phyloP scores from a whole-genome alignment of 2,797 vertebrate genomes.

The Rachycentron canadum region DNA sequence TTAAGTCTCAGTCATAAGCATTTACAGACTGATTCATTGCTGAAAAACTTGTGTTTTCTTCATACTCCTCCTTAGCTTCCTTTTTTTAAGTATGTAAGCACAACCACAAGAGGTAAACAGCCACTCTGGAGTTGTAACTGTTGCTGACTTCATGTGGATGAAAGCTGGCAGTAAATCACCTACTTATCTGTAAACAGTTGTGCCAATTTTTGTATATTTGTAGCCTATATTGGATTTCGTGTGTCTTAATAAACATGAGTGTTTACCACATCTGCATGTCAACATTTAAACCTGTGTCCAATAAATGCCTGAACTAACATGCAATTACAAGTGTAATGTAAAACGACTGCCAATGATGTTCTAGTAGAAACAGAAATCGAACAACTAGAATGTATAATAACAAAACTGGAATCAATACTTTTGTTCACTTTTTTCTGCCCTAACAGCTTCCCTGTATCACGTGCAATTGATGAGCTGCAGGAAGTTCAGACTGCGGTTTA shows the following conservation, averaged over 20 bases:
- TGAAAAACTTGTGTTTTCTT: constrained; percentile 1
- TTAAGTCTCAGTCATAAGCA: background rate
- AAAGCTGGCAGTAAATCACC: constrained; percentile 28
- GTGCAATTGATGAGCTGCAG: constrained; percentile 27
- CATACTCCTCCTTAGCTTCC: background rate
- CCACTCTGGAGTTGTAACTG: background rate
- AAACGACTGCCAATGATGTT: background rate
- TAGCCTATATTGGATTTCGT: background rate
- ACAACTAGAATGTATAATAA: background rate
- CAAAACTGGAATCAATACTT: no score
- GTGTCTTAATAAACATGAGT: constrained; percentile 9
- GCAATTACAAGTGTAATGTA: background rate
- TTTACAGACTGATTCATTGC: background rate
- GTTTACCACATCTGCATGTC: background rate
- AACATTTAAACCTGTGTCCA: background rate
- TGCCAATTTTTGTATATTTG: constrained; percentile 10
- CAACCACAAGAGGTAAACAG: constrained; percentile 13
- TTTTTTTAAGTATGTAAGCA: background rate
- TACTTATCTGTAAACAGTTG: constrained; percentile 3
- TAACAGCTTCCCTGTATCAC: constrained; percentile 1
- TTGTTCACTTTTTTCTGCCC: constrained; percentile 2
- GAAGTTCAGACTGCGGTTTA: constrained; percentile 42
- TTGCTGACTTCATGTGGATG: constrained; percentile 7
- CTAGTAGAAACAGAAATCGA: background rate
- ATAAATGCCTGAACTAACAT: constrained; percentile 1